Base-by-base conservation (phyloP, 2,888 invertebrate species). In the Cantharis flavilabris region DNA sequence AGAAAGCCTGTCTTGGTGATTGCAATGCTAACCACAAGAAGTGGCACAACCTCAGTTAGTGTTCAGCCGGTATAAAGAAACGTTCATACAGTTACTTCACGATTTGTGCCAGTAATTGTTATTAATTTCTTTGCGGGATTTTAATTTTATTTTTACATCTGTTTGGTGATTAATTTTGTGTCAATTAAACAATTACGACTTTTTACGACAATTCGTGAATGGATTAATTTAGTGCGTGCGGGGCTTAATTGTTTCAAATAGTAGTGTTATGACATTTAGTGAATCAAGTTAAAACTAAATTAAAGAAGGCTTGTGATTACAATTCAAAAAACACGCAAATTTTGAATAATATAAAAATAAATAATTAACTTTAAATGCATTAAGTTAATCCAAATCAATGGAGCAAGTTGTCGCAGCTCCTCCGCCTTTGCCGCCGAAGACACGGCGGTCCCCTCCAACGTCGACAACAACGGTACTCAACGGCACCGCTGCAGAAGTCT, bases 351-450 rank as follows among this genome's bases (percentile, higher is more conserved):
- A 62, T 70, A 20, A 49, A 20, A 49, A 49, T 9, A 69, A 18
- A 26, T 26, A 26, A 62, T 62, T 70, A n/a, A 30, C 69, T 10
- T 70, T 77, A 76, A 64, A 78, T 78, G 78, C 70, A 69, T 70
- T 67, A 77, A 69, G 65, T 30, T 0, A 73, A 64, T 67, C 73
- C 77, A 83, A 85, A 84, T 88, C 85, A 86, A 90, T 91, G 91
- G 90, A 91, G 88, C 90, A 91, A 86, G 88, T 90, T 83, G 88
- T 90, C 77, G 85, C 89, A 76, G 89, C 90, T 84, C 90, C 92
- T 81, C 90, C 89, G 82, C 88, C 92, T 81, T 87, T 92, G 80
- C 91, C 92, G 69, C 90, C 91, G 73, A 92, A 92, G 89, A 89
- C 88, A 76, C 90, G 90, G 81, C 85, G 85, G 63, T 80, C 82